Evolutionary conservation across 2,113 vertebrate genomes (phyloP).

Genomic region (Notiomystis cincta): DNA sequence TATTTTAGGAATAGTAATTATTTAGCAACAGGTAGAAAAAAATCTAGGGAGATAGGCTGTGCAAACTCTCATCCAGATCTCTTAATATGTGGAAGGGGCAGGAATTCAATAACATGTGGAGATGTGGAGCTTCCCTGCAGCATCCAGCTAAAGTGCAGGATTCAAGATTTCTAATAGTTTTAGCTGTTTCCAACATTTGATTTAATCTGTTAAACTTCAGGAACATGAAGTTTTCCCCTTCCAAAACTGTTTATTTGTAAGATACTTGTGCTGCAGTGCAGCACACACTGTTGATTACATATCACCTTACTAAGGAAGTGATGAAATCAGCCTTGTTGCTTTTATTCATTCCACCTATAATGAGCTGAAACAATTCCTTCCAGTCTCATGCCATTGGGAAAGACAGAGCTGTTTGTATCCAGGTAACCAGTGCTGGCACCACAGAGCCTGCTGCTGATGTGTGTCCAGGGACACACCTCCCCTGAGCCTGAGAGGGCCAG

Average conservation of each 20-base stretch:
- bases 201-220: background rate
- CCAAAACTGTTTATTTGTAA: background rate
- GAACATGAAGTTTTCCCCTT: background rate
- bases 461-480: background rate
- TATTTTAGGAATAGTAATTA: background rate
- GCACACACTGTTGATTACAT: background rate
- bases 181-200: background rate
- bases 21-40: background rate
- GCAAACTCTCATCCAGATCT: background rate
- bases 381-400: background rate
- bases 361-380: constrained; percentile 3
- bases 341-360: background rate
- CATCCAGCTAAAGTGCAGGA: background rate
- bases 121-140: background rate
- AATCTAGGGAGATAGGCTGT: background rate
- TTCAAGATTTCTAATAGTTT: background rate
- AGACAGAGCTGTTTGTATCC: background rate
- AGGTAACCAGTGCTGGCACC: background rate
- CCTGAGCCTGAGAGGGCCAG: background rate
- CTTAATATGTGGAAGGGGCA: background rate
- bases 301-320: background rate
- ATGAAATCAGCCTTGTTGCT: background rate
- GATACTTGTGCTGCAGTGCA: background rate
- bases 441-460: background rate
- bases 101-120: background rate